Evolutionary conservation across 30 jellyfish, hydroid and myxozoan species (phyloP).

Genomic region (Thelohanellus kitauei): DNA sequence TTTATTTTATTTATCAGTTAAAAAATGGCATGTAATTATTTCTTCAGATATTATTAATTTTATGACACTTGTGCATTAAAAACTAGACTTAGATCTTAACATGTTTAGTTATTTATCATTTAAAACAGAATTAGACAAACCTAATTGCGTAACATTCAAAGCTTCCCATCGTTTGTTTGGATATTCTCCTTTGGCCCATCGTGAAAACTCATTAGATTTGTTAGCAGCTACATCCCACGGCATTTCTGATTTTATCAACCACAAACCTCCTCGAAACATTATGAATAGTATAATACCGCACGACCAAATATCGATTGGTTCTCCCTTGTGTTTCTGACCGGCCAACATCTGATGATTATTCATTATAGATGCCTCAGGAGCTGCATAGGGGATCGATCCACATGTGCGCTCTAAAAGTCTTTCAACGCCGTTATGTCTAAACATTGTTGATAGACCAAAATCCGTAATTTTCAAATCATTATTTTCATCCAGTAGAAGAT

Average conservation of each 20-base stretch:
- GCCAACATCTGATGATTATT: conserved; percentile 14
- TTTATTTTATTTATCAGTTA: no score
- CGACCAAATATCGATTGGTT: conserved; percentile 87
- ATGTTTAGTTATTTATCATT: no score
- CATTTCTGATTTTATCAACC: conserved; percentile 11
- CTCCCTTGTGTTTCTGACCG: conserved; percentile 32
- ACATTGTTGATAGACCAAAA: conserved; percentile 72
- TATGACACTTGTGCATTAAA: no score
- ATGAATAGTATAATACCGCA: conserved; percentile 71
- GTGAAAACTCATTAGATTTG: conserved; percentile 27
- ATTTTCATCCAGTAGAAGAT: conserved; percentile 30
- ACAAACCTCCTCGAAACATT: conserved; percentile 72
- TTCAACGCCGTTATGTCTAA: conserved; percentile 30
- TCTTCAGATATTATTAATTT: no score
- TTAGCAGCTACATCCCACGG: conserved; percentile 91
- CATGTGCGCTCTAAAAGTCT: conserved; percentile 50
- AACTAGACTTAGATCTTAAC: no score
- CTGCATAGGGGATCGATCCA: conserved; percentile 93
- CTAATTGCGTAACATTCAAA: no score
- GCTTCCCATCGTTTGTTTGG: conserved; percentile 58
- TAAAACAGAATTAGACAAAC: no score
- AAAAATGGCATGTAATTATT: no score
- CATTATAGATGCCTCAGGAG: conserved; percentile 45
- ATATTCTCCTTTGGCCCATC: conserved; percentile 22
- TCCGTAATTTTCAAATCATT: conserved; percentile 62